Evolutionary conservation across 2,113 vertebrate genomes (phyloP).

Genomic region (Triplophysa siluroides): DNA sequence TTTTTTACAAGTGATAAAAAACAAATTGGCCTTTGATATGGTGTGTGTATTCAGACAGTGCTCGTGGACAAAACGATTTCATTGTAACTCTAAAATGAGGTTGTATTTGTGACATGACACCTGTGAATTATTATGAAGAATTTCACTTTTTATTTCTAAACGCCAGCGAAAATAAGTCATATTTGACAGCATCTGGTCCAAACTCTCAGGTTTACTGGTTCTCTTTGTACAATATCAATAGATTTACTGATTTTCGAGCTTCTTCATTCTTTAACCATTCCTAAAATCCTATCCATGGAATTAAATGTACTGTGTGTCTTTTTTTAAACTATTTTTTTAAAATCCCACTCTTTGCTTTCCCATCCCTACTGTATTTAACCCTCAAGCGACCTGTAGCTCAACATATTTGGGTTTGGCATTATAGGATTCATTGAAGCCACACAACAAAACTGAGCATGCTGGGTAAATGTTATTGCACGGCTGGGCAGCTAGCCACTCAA

Average conservation of each 20-base stretch:
- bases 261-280: constrained; percentile 24
- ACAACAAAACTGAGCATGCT: constrained; percentile 38
- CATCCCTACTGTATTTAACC: neutral
- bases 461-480: constrained; percentile 38
- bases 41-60: too few relatives aligned
- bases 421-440: neutral
- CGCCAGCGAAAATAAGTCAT: too few relatives aligned
- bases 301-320: neutral
- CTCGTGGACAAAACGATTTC: too few relatives aligned
- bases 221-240: neutral
- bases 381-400: neutral
- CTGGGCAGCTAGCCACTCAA: constrained; percentile 47
- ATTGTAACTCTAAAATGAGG: neutral
- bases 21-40: neutral
- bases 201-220: too few relatives aligned
- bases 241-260: constrained; percentile 13
- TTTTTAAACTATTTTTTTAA: neutral
- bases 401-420: neutral
- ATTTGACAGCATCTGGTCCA: too few relatives aligned
- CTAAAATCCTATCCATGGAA: neutral
- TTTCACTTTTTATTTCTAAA: too few relatives aligned
- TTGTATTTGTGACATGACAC: neutral
- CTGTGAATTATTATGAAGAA: too few relatives aligned
- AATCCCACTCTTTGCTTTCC: constrained; percentile 11
- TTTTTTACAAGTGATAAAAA: neutral